Base-by-base conservation (phyloP, 23 tunicate species). In the Phallusia fumigata region DNA sequence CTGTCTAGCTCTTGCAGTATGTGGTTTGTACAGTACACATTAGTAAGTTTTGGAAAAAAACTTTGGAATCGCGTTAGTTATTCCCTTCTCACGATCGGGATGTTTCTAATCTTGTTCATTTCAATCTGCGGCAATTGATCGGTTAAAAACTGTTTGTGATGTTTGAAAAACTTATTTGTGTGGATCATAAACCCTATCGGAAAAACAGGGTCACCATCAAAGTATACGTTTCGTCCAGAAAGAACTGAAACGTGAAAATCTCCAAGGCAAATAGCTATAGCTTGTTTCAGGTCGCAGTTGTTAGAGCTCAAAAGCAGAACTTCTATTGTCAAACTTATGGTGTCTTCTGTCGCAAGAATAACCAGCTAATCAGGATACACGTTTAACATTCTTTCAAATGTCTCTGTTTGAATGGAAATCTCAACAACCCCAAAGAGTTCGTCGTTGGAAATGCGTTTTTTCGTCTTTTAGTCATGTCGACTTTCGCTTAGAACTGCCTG, bases 1-100 rank as follows among this genome's bases (percentile, higher is more conserved):
- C 28, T 28, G 19, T 77, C 81, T 13, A 77, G 49, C 19, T 77
- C 81, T 35, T 77, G 36, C 10, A 77, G 53, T 28, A 77, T 77
- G 53, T 77, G 81, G 40, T 77, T 77, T 40, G 81, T 77, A 21
- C 81, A 77, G 35, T 33, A 77, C 5, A 77, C 40, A 77, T 35
- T 35, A 3, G 81, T 35, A 36, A 77, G 30, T 28, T 35, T 33
- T n/a, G 53, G 81, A 53, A 44, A 36, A 83, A 50, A 30, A 64
- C 19, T 26, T 36, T 75, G 28, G 69, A 19, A 74, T 21, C 22
- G 44, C 44, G 8, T 34, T 34, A 3, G 35, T 31, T 3, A 74
- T 33, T 30, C 34, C 77, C 77, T 5, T 31, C 31, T 74, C 77
- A 1, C 77, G 28, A 74, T 74, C 77, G n/a, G 35, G 3, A 74